Evolutionary conservation across 2,797 vertebrate genomes (phyloP), one percentile per base, ranked within the genome.

Genomic region (Oreochromis grahami): DNA sequence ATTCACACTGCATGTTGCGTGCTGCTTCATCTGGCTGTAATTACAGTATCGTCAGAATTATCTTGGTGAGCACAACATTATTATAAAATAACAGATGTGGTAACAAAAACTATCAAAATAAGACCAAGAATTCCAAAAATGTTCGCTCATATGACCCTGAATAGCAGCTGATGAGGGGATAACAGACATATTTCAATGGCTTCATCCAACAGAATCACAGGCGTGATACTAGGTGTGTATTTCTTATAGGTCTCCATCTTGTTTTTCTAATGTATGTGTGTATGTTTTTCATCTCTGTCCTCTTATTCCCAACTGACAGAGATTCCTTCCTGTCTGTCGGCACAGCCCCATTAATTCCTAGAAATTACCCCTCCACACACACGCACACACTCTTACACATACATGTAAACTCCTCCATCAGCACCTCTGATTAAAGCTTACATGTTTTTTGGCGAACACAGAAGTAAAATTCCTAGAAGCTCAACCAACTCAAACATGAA

Each of bases 251-350:
- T 5, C 24, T 74, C 1, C 24, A 3, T 74, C 58, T 65, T 74
- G 6, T 65, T 58, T 80, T 82, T 80, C 11, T 56, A 5, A 79
- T 56, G 26, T 21, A 26, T 14, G 29, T 10, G 36, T 48, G 79
- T 11, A 24, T 56, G 76, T 77, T 52, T 77, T 77, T 6, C 6
- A 48, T 82, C 48, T 77, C 56, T 81, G 21, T 70, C 29, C 8
- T 55, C 58, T 38, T 34, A 4, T 13, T 84, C 74, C 0, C 41
- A 65, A 8, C 52, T 72, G 76, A 83, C 63, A 86, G 77, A 81
- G 83, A 94, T 84, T 89, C 83, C 84, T 86, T 63, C 45, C 8
- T 4, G 52, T 94, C 90, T 88, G 84, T 93, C 88, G 81, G 79
- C 86, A 83, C 70, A 88, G 77, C 41, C 26, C 45, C 79, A 93